These are phyloP conservation scores for Drosophila orosa DNA, from an alignment of 1,140 invertebrate genomes.

Conservation along the genomic window DNA sequence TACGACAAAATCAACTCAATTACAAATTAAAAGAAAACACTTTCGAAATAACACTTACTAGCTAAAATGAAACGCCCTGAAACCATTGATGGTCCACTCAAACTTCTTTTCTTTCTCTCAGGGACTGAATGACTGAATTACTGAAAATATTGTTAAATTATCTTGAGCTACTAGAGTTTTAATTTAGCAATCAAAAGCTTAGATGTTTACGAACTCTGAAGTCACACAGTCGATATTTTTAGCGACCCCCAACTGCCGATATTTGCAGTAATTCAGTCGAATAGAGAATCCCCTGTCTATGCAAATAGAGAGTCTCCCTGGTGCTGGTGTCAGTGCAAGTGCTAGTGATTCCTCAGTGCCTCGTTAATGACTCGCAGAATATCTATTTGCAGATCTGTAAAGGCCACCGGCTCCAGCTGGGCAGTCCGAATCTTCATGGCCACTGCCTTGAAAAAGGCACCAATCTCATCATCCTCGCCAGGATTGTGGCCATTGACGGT, in stretches of 20 bases:
- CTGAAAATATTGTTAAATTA: too few relatives aligned
- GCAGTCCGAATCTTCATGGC: constrained; percentile 82
- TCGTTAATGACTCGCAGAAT: constrained; percentile 78
- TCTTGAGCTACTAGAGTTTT: too few relatives aligned
- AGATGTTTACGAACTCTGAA: too few relatives aligned
- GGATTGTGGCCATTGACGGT: constrained; percentile 20
- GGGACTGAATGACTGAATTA: too few relatives aligned
- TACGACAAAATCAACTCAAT: constrained; percentile 28
- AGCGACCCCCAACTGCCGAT: too few relatives aligned
- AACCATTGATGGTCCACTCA: constrained; percentile 28
- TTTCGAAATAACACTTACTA: constrained; percentile 67
- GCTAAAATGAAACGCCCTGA: constrained; percentile 54
- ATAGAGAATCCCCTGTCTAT: too few relatives aligned
- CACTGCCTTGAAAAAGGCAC: constrained; percentile 79
- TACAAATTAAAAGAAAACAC: constrained; percentile 45
- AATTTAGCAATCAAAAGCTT: too few relatives aligned
- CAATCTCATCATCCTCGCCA: constrained; percentile 76
- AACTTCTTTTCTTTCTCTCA: background rate
- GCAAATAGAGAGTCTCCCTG: background rate
- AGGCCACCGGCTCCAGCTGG: constrained; percentile 75
- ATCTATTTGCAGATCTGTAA: constrained; percentile 80
- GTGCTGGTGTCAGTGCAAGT: background rate
- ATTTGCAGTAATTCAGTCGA: too few relatives aligned
- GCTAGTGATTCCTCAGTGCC: constrained; percentile 72
- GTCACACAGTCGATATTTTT: too few relatives aligned